Base-by-base conservation (phyloP, 2,797 vertebrate species). In the Moxostoma hubbsi region DNA sequence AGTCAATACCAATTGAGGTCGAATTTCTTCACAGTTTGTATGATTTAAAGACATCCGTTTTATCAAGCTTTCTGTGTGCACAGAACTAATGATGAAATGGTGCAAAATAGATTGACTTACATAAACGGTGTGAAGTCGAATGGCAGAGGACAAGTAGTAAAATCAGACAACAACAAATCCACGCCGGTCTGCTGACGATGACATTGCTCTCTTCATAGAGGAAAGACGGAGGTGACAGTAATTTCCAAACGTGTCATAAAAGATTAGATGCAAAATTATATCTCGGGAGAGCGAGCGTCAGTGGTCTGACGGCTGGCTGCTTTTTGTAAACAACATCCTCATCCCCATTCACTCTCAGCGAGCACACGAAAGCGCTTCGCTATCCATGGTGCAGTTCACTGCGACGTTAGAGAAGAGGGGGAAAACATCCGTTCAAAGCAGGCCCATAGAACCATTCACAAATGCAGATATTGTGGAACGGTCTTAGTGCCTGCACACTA, bases 141-240 rank as follows among this genome's bases (percentile, higher is more conserved):
- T 80, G 83, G 90, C 87, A 87, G 87, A 72, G 88, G 83, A 85
- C 82, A 88, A 73, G 87, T 81, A 72, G 85, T 90, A 89, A 88
- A 90, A 90, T 90, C 90, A 93, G 91, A 93, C 93, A 93, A 94
- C 92, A 94, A 93, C 92, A 93, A 91, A 93, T 92, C 86, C 92
- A 93, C 91, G 90, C 90, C 89, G 90, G 92, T 89, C 57, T 91
- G 90, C 90, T 91, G 91, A 51, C 70, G 70, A 93, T 92, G 91
- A 92, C 92, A 93, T 89, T 91, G 91, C 90, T 91, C 90, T 92
- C 89, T 89, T 87, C 83, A 84, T 77, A 83, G 86, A 89, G 79
- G 72, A 84, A 77, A 85, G 82, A 75, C 82, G 72, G 73, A 61
- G 67, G 12, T 62, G 59, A 80, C 51, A 86, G 83, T 80, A 63